Base-by-base conservation (phyloP, 2,797 vertebrate genomes). In the Karalla daura region DNA sequence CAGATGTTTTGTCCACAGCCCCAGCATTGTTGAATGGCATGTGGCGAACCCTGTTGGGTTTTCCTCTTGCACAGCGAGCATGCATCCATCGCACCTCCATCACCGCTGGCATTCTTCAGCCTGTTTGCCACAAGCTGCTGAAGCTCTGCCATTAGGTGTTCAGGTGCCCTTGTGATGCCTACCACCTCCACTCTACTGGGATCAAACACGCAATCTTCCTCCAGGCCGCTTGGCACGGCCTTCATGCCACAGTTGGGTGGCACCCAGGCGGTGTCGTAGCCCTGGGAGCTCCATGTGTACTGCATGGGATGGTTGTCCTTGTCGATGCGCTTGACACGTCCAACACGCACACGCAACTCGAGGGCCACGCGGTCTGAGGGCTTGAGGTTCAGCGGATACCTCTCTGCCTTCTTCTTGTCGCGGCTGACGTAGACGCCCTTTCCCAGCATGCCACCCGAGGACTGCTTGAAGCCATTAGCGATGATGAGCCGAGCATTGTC, bases 211-310 rank as follows among this genome's bases (percentile, higher is more conserved):
- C 92, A 94, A 20, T 93, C 91, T 45, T 93, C 91, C 52, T 92
- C 84, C 2, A 92, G 63, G 40, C 92, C 89, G 0, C 90, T 92
- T 32, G 84, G 88, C 35, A 93, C 92, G 2, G 89, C 66, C 33
- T 13, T 49, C 92, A 94, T 92, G 28, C 90, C 90, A 52, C 92
- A 93, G 0, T 90, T 88, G 4, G 93, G 90, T 20, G 93, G 92
- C 1, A 94, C 91, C 93, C 93, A 94, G 1, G 92, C 92, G 0
- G 91, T 93, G 74, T 93, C 88, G 1, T 86, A 94, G 18, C 91
- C 91, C 0, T 86, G 35, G 0, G 9, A 9, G 40, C 67, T 84
- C 92, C 92, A 94, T 54, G 43, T 91, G 66, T 86, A 89, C 65
- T 90, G 90, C 83, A 92, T 74, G 0, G 89, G 85, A 67, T 94